phyloP scores from a whole-genome alignment of 2,113 vertebrate genomes.

The Scomber colias region DNA sequence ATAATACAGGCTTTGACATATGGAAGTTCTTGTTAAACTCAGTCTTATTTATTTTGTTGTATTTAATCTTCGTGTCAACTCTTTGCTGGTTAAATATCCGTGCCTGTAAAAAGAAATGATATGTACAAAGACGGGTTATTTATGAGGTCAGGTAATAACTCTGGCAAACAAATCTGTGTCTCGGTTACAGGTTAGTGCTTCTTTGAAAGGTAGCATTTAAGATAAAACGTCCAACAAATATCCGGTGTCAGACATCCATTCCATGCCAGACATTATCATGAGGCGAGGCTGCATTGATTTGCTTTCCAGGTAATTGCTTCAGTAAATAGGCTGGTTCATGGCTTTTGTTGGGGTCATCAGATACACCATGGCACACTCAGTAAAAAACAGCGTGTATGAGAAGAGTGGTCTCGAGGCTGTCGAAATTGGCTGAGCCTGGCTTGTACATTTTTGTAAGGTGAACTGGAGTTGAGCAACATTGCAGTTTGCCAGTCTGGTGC shows the following conservation, averaged over 20 bases:
- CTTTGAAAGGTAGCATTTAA: constrained; percentile 17
- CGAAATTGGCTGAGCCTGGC: neutral
- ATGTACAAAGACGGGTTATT: constrained; percentile 12
- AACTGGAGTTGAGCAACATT: neutral
- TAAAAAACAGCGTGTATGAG: neutral
- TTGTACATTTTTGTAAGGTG: neutral
- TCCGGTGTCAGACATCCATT: constrained; percentile 7
- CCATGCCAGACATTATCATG: neutral
- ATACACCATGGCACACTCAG: no score
- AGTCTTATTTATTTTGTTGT: constrained; percentile 38
- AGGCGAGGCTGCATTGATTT: neutral
- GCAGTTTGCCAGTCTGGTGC: neutral
- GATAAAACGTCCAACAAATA: constrained; percentile 42
- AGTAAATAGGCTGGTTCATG: constrained; percentile 16
- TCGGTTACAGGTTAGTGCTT: constrained; percentile 6
- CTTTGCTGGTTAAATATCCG: constrained; percentile 27
- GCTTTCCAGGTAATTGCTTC: constrained; percentile 15
- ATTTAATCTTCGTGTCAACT: neutral
- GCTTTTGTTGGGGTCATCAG: neutral
- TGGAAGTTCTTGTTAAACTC: constrained; percentile 28
- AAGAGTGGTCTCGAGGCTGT: neutral
- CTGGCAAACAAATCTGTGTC: constrained; percentile 35
- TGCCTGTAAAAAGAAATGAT: constrained; percentile 23
- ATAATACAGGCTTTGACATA: constrained; percentile 5
- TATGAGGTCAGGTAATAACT: constrained; percentile 40